Base-by-base conservation (phyloP, 2,113 vertebrate species). In the Odontesthes bonariensis region DNA sequence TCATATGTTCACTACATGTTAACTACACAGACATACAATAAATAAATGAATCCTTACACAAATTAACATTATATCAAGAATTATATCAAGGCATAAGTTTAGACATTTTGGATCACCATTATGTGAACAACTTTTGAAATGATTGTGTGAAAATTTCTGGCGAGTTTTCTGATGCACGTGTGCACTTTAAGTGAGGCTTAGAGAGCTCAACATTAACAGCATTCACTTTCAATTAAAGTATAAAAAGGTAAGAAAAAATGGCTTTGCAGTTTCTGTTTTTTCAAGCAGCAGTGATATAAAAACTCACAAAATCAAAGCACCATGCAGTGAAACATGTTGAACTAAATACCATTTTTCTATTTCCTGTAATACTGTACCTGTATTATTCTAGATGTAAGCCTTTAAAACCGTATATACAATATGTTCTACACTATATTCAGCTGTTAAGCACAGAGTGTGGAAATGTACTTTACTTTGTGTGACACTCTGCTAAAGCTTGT, bases 391-490 rank as follows among this genome's bases (percentile, higher is more conserved):
- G 64, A 69, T 81, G 84, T 90, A 90, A 90, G 82, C 86, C 79
- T 83, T 79, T 92, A 92, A 92, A 68, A 79, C 82, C 82, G 65
- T 72, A 66, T 67, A 66, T 84, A 86, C 77, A 89, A 86, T 87
- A 79, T 85, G 85, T 81, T 86, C 81, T 56, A 84, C 86, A 88
- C 85, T 82, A 71, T 76, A 84, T 88, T 90, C 80, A 86, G 82
- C 82, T 73, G 80, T 86, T 88, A 88, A 90, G 85, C 71, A 83
- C 85, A 84, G 81, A 78, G 77, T 86, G 86, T 87, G 86, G 79
- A 90, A 91, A 92, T 90, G 85, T 90, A 88, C 83, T 91, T 90
- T 88, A 91, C 88, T 89, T 88, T 91, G 89, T 91, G 86, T 87
- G 75, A 85, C 86, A 85, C 83, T 84, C 83, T 2, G 61, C 27